phyloP scores from a whole-genome alignment of 1,140 invertebrate genomes.

The Cylas formicarius region DNA sequence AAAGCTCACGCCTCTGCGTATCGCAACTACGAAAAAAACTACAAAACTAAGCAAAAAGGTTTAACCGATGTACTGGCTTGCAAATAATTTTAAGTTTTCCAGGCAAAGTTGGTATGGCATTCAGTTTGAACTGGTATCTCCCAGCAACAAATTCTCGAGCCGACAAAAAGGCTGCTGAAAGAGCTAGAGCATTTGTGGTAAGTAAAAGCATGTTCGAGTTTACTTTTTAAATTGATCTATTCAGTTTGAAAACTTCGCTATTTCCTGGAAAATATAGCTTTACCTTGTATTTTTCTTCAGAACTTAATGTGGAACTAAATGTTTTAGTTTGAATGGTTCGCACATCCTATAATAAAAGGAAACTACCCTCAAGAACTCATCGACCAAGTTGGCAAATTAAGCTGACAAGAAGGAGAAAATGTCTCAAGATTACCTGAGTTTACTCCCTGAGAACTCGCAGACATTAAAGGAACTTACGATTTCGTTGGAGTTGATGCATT shows the following conservation, averaged over 20 bases:
- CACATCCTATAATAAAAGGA: background rate
- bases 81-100: no score
- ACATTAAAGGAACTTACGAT: background rate
- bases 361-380: background rate
- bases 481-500: background rate
- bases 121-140: background rate
- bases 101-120: background rate
- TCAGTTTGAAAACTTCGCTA: background rate
- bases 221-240: no score
- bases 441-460: background rate
- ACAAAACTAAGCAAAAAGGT: background rate
- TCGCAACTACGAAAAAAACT: background rate
- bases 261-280: background rate
- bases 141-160: background rate
- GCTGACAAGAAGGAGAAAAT: background rate
- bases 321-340: conserved; percentile 2
- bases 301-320: background rate
- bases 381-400: background rate
- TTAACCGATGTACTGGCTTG: no score
- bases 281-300: background rate
- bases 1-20: background rate
- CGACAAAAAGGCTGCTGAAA: background rate
- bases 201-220: no score
- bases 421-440: background rate
- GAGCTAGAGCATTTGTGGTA: conserved; percentile 1